A percentile compares a stretch with the other conserved stretches of the same genome.
phyloP scores from a whole-genome alignment of 1,140 invertebrate genomes.

The Cotesia chilonis region DNA sequence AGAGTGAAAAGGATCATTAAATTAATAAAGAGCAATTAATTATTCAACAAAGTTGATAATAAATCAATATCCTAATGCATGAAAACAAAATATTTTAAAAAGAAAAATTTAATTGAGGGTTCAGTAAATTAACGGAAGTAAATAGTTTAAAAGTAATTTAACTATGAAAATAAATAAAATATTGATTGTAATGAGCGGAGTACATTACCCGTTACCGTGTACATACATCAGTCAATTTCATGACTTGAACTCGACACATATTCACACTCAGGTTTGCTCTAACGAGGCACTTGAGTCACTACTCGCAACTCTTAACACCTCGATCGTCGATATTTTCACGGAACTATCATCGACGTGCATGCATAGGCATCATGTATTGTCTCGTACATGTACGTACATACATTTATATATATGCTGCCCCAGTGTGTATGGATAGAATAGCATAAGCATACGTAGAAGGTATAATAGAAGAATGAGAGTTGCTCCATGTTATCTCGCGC shows the following conservation, averaged over 20 bases:
- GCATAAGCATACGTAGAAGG: too few species aligned
- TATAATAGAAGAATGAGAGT: too few species aligned
- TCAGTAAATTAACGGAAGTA: too few species aligned
- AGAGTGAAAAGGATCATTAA: too few species aligned
- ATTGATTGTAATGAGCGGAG: neutral
- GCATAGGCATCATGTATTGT: neutral
- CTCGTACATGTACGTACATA: constrained; percentile 8
- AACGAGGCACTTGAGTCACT: constrained; percentile 24
- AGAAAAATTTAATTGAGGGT: too few species aligned
- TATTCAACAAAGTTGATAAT: too few species aligned
- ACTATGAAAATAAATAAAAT: neutral
- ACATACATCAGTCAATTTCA: constrained; percentile 17
- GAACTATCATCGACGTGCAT: constrained; percentile 6
- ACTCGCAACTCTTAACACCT: constrained; percentile 22
- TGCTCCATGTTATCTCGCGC: too few species aligned
- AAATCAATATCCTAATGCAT: too few species aligned
- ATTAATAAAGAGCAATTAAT: too few species aligned
- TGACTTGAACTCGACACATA: constrained; percentile 23
- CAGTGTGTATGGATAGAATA: too few species aligned
- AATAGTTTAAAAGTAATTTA: neutral
- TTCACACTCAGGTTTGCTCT: constrained; percentile 5
- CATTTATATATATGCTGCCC: neutral
- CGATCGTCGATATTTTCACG: constrained; percentile 28
- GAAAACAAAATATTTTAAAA: neutral
- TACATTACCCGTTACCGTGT: neutral